Evolutionary conservation across 2,888 invertebrate species (phyloP), one percentile per base, ranked within the genome.

Genomic region (Orthosia gothica): DNA sequence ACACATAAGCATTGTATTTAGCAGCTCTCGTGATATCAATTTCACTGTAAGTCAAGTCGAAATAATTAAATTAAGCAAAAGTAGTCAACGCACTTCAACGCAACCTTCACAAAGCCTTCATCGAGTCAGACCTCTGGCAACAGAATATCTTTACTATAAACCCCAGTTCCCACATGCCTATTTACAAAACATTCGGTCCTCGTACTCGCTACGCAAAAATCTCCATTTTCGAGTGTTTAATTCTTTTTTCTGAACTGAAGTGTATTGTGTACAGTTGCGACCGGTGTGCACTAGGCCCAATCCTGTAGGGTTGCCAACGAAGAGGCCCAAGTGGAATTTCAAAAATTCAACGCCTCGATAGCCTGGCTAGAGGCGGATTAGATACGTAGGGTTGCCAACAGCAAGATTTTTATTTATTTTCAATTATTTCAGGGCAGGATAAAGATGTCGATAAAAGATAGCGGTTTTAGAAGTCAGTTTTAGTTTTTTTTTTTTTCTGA

Each of bases 261-360:
- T 70, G 75, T 72, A 81, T 70, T 71, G 70, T 74, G 73, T 64
- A 66, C 69, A 74, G 80, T 81, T 85, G 74, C 69, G 55, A 59
- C 67, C 61, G 80, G 63, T 81, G 85, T 84, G 77, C 49, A 52
- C 77, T 73, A 73, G 63, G 82, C 73, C 59, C 85, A 70, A 77
- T 85, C 32, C 68, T 58, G 64, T 76, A 85, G 83, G 77, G 83
- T 59, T 85, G 45, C 84, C 87, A 75, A 87, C 89, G 85, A 90
- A 90, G 88, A 87, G 91, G 89, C 90, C 85, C 89, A 87, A 86
- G 88, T 83, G 90, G 90, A 90, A 91, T 92, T 92, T 93, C 91
- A 94, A 94, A 94, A 94, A 94, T 94, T 91, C 93, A 91, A 89
- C 92, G 93, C 92, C 89, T 91, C 91, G 89, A 91, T 93, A 84